phyloP scores from a whole-genome alignment of 23 tunicate genomes.

The Styela clava region DNA sequence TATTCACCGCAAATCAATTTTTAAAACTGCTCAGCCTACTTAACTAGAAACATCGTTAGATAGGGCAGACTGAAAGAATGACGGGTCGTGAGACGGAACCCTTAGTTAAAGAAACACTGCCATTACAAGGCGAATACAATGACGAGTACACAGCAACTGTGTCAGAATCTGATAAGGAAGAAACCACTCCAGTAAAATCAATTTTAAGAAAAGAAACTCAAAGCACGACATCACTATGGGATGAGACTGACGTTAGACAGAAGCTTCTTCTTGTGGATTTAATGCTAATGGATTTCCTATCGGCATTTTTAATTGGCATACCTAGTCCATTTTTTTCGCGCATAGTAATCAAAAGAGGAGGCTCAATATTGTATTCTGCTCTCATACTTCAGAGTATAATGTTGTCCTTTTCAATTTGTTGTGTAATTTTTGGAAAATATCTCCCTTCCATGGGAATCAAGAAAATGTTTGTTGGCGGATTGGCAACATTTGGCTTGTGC shows the following conservation, averaged over 20 bases:
- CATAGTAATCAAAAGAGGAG: constrained; percentile 21
- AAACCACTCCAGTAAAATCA: not conserved
- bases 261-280: constrained; percentile 1
- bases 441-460: not conserved
- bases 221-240: constrained; percentile 4
- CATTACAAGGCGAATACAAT: not conserved
- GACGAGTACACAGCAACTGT: no score
- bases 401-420: not conserved
- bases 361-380: constrained; percentile 1
- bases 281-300: not conserved
- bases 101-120: no score
- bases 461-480: constrained; percentile 1
- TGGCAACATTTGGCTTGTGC: constrained; percentile 1
- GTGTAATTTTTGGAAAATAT: constrained; percentile 18
- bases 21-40: no score
- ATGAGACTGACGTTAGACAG: constrained; percentile 8
- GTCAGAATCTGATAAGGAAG: no score
- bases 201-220: not conserved
- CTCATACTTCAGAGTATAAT: constrained; percentile 8
- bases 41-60: no score
- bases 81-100: no score
- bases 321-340: constrained; percentile 22
- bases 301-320: not conserved
- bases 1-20: no score
- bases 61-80: no score